Percentiles rank a stretch among this genome's conserved stretches.
Evolutionary conservation across 2,113 vertebrate genomes (phyloP).

Genomic region (Ochotona curzoniae): DNA sequence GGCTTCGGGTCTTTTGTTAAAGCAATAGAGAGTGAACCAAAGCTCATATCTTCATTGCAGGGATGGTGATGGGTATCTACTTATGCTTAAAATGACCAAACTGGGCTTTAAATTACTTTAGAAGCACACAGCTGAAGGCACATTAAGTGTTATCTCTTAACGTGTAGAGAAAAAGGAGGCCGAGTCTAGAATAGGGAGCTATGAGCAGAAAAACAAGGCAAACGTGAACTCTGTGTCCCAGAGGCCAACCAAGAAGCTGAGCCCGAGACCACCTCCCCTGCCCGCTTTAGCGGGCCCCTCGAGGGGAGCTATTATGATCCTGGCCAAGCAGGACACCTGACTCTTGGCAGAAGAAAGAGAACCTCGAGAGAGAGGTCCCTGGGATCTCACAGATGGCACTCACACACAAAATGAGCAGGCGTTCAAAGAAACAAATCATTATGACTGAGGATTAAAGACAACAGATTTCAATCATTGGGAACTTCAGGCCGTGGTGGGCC

Average conservation of each 20-base stretch:
- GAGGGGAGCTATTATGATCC: background rate
- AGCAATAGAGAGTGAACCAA: too few relatives aligned
- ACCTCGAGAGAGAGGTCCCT: background rate
- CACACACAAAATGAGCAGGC: background rate
- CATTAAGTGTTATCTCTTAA: background rate
- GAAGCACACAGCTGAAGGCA: background rate
- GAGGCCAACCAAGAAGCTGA: background rate
- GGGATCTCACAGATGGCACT: background rate
- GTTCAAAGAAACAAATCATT: background rate
- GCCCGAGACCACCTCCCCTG: background rate
- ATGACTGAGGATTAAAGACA: background rate
- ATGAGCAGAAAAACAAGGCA: background rate
- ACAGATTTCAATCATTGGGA: rapidly evolving
- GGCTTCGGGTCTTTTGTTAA: too few relatives aligned
- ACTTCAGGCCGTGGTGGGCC: background rate
- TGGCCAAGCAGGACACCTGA: background rate
- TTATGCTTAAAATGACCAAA: background rate
- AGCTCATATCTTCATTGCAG: background rate
- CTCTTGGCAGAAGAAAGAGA: background rate
- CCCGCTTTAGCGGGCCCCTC: background rate
- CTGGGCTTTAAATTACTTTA: background rate
- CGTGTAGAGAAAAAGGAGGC: background rate
- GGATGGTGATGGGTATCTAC: rapidly evolving
- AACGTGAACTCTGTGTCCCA: too few relatives aligned
- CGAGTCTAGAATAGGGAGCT: background rate